Percentiles rank a stretch among this genome's conserved stretches.
phyloP scores from a whole-genome alignment of 23 tunicate genomes.

The Trididemnum clinides region DNA sequence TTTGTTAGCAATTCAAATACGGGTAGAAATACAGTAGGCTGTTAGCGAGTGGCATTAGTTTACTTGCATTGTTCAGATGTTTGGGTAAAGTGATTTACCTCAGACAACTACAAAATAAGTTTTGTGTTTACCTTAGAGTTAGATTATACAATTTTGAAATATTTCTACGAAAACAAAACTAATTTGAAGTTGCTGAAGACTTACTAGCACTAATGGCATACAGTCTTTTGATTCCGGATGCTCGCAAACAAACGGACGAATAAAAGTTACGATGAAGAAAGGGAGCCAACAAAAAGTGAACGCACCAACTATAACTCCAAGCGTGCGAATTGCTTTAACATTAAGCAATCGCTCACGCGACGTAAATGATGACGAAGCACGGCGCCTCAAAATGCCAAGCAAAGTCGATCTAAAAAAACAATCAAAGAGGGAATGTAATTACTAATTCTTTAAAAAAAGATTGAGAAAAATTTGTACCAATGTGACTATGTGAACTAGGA shows the following conservation, averaged over 20 bases:
- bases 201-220: constrained; percentile 79
- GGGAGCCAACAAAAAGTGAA: constrained; percentile 94
- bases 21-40: no score
- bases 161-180: not conserved
- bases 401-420: constrained; percentile 43
- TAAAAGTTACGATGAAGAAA: constrained; percentile 76
- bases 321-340: constrained; percentile 82
- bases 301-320: constrained; percentile 79
- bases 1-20: no score
- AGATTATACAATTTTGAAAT: not conserved
- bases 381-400: constrained; percentile 42
- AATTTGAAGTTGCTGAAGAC: not conserved
- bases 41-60: no score
- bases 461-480: no score
- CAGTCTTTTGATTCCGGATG: constrained; percentile 79
- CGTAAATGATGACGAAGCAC: constrained; percentile 53
- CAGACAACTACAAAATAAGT: no score
- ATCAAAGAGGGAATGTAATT: no score
- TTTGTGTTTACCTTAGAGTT: no score
- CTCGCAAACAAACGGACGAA: constrained; percentile 78
- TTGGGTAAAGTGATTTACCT: no score
- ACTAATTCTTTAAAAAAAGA: no score
- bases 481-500: no score
- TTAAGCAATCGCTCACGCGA: constrained; percentile 69
- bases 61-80: no score